phyloP scores from a whole-genome alignment of 2,113 vertebrate species.

The Ctenodactylus gundi region DNA sequence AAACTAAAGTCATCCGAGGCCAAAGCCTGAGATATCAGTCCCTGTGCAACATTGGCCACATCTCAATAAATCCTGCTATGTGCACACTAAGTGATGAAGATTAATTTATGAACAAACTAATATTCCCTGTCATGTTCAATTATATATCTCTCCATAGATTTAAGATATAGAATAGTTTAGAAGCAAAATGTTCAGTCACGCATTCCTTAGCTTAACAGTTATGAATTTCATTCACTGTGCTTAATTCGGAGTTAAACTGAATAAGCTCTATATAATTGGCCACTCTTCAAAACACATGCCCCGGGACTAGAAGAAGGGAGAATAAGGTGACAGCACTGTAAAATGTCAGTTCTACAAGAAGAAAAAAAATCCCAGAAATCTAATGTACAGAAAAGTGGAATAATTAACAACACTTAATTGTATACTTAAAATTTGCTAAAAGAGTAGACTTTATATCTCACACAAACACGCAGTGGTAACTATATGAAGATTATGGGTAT shows the following conservation, averaged over 20 bases:
- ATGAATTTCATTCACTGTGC: not conserved
- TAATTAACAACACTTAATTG: too few species aligned
- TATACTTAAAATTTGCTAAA: not conserved
- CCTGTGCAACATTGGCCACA: too few species aligned
- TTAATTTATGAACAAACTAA: not conserved
- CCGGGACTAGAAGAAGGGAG: fast-evolving
- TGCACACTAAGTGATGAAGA: too few species aligned
- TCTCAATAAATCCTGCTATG: too few species aligned
- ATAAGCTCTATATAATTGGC: not conserved
- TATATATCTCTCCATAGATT: not conserved
- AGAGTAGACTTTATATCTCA: not conserved
- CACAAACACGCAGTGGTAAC: not conserved
- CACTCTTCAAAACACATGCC: not conserved
- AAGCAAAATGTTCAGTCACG: not conserved
- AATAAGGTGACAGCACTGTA: too few species aligned
- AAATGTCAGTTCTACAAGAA: too few species aligned
- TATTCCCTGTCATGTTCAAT: not conserved
- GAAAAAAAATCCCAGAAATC: not conserved
- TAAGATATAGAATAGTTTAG: not conserved
- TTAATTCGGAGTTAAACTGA: not conserved
- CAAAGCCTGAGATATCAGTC: not conserved
- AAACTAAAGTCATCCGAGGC: not conserved
- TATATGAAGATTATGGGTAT: not conserved
- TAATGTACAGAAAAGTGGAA: not conserved
- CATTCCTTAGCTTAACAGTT: not conserved